Evolutionary conservation across 2,888 invertebrate species (phyloP), one percentile per base, ranked within the genome.

Genomic region (Epinotia nisella): DNA sequence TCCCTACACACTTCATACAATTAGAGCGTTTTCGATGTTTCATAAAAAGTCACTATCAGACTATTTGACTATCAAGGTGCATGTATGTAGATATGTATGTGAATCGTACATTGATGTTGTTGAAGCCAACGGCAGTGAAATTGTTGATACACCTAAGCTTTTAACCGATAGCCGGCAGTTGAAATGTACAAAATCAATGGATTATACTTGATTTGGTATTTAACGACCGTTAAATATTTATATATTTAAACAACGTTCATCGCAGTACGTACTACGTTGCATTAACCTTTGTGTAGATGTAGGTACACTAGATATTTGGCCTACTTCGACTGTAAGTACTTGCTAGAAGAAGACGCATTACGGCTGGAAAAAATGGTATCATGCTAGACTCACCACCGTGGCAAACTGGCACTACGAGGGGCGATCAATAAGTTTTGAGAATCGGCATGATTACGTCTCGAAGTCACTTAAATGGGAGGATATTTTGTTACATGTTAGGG

Each of bases 181-280:
- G n/a, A n/a, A 49, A 49, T 49, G n/a, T 49, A 49, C n/a, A 49
- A n/a, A n/a, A n/a, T 49, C 49, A 49, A 49, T 49, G 15, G 49
- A 49, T 49, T 49, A 49, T 49, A 49, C 49, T 49, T 1, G n/a
- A 49, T 49, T 15, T 49, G 49, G 49, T 49, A 49, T n/a, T 49
- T 5, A 49, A 49, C 4, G 49, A n/a, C 49, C 49, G 49, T 49
- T 49, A 49, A 49, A 15, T 49, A 15, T 49, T 15, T 49, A 49
- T 49, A n/a, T 49, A 49, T 49, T 49, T n/a, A 49, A n/a, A 49
- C 49, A 49, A 49, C n/a, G 15, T n/a, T n/a, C n/a, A n/a, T 4
- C 49, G 2, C 13, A n/a, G 45, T 45, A 13, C 1, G 35, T 35
- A 35, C 35, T 9, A 35, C 35, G 35, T 45, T 15, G 45, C 1